Evolutionary conservation across 1,140 invertebrate genomes (phyloP).

Genomic region (Centruroides vittatus): DNA sequence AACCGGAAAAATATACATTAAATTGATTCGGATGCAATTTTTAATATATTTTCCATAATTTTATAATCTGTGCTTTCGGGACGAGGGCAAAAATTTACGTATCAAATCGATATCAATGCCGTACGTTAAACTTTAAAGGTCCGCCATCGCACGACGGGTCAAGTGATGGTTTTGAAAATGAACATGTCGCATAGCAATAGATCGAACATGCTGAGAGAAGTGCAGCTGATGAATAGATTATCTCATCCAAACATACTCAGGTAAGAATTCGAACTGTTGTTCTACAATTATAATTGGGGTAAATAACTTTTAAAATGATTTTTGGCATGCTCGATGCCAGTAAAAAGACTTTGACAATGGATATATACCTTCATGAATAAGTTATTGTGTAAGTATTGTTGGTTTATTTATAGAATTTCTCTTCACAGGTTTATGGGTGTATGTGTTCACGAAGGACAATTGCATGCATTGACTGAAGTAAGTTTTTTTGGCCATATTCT

Average conservation of each 20-base stretch:
- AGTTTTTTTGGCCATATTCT: constrained; percentile 14
- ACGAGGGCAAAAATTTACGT: no score
- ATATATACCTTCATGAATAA: no score
- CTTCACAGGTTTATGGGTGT: constrained; percentile 74
- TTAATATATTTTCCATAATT: no score
- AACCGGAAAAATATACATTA: no score
- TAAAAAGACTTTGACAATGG: no score
- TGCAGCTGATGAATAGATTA: constrained; percentile 89
- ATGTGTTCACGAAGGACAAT: constrained; percentile 89
- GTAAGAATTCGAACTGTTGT: constrained; percentile 34
- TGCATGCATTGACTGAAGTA: constrained; percentile 82
- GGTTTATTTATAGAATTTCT: no score
- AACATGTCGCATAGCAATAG: constrained; percentile 84
- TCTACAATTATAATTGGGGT: not conserved
- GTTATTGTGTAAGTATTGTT: no score
- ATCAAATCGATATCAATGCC: no score
- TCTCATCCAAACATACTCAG: constrained; percentile 87
- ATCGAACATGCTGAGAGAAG: constrained; percentile 87
- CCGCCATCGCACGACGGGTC: constrained; percentile 72
- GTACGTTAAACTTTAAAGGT: constrained; percentile 42
- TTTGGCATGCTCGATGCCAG: no score
- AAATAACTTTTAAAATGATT: not conserved
- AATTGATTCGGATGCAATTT: no score
- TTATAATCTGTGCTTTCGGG: no score
- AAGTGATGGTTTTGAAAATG: constrained; percentile 96